Evolutionary conservation across 1,140 invertebrate genomes (phyloP), one percentile per base, ranked within the genome.

Genomic region (Belonocnema kinseyi): DNA sequence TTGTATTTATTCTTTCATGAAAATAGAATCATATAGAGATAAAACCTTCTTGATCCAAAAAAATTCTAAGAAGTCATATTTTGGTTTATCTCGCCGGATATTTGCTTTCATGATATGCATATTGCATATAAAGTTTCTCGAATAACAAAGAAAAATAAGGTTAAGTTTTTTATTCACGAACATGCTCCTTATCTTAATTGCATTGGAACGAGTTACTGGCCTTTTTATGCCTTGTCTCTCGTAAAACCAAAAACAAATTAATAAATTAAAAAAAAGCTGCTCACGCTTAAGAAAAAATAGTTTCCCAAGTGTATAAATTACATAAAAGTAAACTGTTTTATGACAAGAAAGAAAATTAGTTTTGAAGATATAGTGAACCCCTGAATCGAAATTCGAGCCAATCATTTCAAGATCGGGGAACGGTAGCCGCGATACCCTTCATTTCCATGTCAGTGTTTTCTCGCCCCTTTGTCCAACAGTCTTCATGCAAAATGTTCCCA

Each of bases 151-250:
- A 33, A 26, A 40, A 61, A 61, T 61, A 61, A 40, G 26, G 58
- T 61, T 3, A 61, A 61, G 21, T 61, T 61, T 26, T 26, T 58
- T 61, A 61, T 61, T 61, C 40, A 16, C 58, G 58, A 61, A 54
- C n/a, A 11, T n/a, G n/a, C 50, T 61, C 81, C 86, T 88, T 89
- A 88, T 89, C 88, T 88, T 87, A 89, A 89, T 89, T 88, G 83
- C 84, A 78, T 84, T 85, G 83, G 77, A 80, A 84, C 80, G 72
- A 76, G 77, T 83, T 73, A 75, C 85, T 77, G 75, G 70, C 85
- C 76, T 81, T 79, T 75, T 80, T 82, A 74, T 84, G 85, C 71
- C 50, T 73, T 50, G 51, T 66, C 70, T 61, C 66, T 82, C 66
- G 75, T 74, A 73, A 79, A 80, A 51, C 50, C 50, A 76, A 79